Evolutionary conservation across 2,888 invertebrate species (phyloP), one percentile per base, ranked within the genome.

Genomic region (Coremacera marginata): DNA sequence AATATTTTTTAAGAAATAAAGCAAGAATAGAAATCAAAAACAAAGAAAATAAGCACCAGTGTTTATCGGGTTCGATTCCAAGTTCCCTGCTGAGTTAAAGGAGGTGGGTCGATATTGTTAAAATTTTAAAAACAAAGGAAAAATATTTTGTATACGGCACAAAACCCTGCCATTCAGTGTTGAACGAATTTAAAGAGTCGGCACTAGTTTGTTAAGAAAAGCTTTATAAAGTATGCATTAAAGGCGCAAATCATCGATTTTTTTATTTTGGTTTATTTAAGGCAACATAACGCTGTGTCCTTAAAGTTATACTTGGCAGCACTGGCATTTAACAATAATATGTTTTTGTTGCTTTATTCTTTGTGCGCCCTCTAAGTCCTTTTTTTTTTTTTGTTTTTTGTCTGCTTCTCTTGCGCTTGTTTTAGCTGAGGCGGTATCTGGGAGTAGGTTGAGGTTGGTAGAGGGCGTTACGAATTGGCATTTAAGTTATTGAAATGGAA

Each of bases 401-500:
- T n/a, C n/a, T n/a, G n/a, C n/a, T n/a, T n/a, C 76, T 76, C 27
- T 76, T 80, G 78, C 70, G 63, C 77, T 75, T 78, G 70, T 60
- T 79, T 77, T 73, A 70, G 75, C 65, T 77, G 37, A 77, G 76
- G 79, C 65, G 70, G 37, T 75, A 60, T 77, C 22, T 80, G 74
- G 80, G 75, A 80, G 80, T 80, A 80, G 78, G 80, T 80, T 74
- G 34, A 27, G 80, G 81, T 55, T 19, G 19, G 51, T 22, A 16
- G 68, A 51, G 68, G 22, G 68, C 68, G 27, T 68, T 52, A 14
- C 52, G 85, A 86, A 86, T 86, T 86, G 86, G 85, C 86, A 85
- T 84, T 86, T 84, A 84, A 86, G 84, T 85, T 84, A 85, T 82
- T 86, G 84, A 84, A 86, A 84, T 86, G 85, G 84, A 86, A 86